These are phyloP conservation scores for Dipodomys spectabilis DNA, from an alignment of 2,113 vertebrate genomes.

Conservation along the genomic window DNA sequence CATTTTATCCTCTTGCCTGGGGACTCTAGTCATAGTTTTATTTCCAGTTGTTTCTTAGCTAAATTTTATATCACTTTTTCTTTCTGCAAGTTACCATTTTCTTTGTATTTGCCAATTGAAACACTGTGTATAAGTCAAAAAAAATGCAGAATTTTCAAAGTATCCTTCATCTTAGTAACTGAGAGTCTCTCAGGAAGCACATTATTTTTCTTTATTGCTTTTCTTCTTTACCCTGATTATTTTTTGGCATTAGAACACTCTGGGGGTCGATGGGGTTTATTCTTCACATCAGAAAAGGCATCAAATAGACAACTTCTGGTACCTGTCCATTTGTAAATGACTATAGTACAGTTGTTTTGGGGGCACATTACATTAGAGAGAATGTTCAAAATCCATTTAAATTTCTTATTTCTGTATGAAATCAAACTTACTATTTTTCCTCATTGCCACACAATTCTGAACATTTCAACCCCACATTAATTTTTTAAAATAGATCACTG, in stretches of 20 bases:
- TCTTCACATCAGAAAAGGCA: background rate
- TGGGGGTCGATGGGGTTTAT: background rate
- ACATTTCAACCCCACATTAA: background rate
- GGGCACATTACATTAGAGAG: background rate
- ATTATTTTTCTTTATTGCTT: background rate
- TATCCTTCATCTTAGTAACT: background rate
- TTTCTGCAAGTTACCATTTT: conserved; percentile 40
- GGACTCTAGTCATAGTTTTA: background rate
- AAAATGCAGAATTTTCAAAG: background rate
- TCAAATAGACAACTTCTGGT: background rate
- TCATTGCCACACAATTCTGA: background rate
- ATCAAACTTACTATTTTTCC: background rate
- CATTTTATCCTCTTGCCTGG: conserved; percentile 13
- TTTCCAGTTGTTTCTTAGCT: background rate
- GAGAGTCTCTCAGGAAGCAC: background rate
- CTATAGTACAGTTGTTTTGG: background rate
- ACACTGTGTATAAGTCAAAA: conserved; percentile 18
- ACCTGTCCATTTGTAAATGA: background rate
- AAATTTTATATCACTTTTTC: conserved; percentile 37
- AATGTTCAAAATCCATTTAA: background rate
- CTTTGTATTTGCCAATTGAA: background rate
- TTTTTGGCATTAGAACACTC: background rate
- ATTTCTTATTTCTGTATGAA: background rate
- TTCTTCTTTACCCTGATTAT: background rate
- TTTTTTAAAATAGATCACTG: background rate